Conservation (phyloP, 1,140 invertebrate genomes). For the Venturia canescens region DNA sequence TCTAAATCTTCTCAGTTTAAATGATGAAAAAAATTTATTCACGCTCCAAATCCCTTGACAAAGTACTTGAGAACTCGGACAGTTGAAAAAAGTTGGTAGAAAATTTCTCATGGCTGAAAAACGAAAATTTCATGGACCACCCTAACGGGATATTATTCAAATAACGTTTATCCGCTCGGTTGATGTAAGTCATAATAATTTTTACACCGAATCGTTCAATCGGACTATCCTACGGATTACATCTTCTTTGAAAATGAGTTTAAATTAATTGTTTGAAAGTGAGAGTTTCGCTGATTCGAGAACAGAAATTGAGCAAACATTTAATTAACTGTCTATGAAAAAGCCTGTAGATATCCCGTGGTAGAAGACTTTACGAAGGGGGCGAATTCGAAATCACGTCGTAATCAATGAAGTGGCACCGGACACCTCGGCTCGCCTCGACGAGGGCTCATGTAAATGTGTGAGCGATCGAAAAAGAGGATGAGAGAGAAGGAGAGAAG, state of each 20-base stretch:
- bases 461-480: background rate
- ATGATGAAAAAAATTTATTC: slow-evolving; percentile 14
- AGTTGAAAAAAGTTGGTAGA: background rate
- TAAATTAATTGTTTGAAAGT: no score
- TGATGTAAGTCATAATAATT: no score
- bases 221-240: no score
- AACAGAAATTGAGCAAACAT: no score
- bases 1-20: background rate
- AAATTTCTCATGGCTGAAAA: background rate
- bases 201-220: no score
- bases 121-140: background rate
- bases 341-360: slow-evolving; percentile 54
- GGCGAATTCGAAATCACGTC: slow-evolving; percentile 55
- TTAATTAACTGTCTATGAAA: slow-evolving; percentile 38
- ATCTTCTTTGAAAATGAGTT: no score
- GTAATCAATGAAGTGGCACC: slow-evolving; percentile 60
- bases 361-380: slow-evolving; percentile 42
- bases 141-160: no score
- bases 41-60: slow-evolving; percentile 8
- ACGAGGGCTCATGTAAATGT: slow-evolving; percentile 23
- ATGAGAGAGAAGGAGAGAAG: background rate
- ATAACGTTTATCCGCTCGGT: no score
- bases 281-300: no score
- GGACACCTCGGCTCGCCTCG: slow-evolving; percentile 50
- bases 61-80: background rate